Evolutionary conservation across 35 echinoderm and acorn worm genomes (phyloP).

Genomic region (Holothuria glaberrima): DNA sequence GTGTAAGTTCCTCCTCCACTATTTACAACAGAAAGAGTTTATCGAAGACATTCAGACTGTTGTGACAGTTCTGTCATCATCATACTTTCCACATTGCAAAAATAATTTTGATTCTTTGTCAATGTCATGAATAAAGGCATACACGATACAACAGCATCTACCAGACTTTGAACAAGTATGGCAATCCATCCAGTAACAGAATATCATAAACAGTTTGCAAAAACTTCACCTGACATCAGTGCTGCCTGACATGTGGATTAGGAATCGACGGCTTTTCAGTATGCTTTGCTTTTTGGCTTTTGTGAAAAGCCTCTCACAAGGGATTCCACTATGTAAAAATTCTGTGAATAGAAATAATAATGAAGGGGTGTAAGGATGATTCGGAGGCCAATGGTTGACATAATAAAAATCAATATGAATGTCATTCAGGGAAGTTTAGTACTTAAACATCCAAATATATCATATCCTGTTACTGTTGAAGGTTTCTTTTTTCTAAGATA

Average conservation of each 20-base stretch:
- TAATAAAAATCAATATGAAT: background rate
- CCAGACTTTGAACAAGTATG: too few species aligned
- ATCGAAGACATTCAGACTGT: too few species aligned
- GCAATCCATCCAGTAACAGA: too few species aligned
- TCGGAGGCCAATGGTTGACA: background rate
- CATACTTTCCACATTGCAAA: too few species aligned
- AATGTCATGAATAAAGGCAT: too few species aligned
- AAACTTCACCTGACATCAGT: too few species aligned
- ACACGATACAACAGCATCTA: too few species aligned
- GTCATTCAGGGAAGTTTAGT: background rate
- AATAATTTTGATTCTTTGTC: too few species aligned
- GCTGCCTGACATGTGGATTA: background rate
- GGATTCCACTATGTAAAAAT: slow-evolving; percentile 32
- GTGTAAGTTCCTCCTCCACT: too few species aligned
- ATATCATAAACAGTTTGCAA: too few species aligned
- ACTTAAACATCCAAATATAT: background rate
- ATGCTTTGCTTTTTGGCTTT: slow-evolving; percentile 30
- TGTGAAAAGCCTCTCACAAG: slow-evolving; percentile 25
- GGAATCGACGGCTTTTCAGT: background rate
- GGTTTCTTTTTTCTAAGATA: background rate
- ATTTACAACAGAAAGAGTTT: too few species aligned
- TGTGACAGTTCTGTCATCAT: too few species aligned
- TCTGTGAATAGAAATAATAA: slow-evolving; percentile 25
- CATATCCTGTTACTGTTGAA: background rate
- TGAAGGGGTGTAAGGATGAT: background rate